Evolutionary conservation across 1,140 invertebrate species (phyloP).

Genomic region (Ips nitidus): DNA sequence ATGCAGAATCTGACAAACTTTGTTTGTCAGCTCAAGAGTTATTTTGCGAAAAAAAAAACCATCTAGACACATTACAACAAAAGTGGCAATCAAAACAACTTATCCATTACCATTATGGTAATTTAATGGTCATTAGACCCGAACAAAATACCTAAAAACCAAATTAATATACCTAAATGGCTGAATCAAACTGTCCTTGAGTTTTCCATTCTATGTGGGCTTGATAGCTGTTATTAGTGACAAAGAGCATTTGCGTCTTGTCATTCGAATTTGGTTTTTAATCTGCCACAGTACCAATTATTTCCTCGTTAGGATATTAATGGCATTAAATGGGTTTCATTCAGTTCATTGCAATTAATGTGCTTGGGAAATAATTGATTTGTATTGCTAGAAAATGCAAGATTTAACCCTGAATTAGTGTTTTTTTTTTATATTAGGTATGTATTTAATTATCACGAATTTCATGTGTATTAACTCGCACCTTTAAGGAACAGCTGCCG

Average conservation of each 20-base stretch:
- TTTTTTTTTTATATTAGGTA: too few relatives aligned
- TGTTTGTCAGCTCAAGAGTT: too few relatives aligned
- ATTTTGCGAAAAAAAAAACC: not conserved
- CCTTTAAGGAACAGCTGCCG: not conserved
- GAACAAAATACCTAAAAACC: constrained; percentile 31
- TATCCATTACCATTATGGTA: constrained; percentile 32
- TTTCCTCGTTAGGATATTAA: constrained; percentile 32
- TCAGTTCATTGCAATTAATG: not conserved
- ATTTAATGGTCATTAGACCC: constrained; percentile 33
- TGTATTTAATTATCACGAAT: too few relatives aligned
- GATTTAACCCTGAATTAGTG: not conserved
- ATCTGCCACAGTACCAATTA: constrained; percentile 32
- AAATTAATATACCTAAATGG: constrained; percentile 35
- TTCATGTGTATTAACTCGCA: not conserved
- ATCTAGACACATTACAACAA: constrained; percentile 5
- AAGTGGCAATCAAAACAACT: constrained; percentile 11
- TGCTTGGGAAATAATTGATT: not conserved
- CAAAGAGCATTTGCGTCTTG: constrained; percentile 32
- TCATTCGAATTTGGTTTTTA: constrained; percentile 34
- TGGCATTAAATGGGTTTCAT: constrained; percentile 28
- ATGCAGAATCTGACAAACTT: too few relatives aligned
- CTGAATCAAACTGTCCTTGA: constrained; percentile 30
- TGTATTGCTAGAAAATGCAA: not conserved
- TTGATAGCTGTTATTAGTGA: constrained; percentile 32
- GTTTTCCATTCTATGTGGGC: constrained; percentile 22